phyloP scores from a whole-genome alignment of 2,888 invertebrate genomes.

The Philereme vetulata region DNA sequence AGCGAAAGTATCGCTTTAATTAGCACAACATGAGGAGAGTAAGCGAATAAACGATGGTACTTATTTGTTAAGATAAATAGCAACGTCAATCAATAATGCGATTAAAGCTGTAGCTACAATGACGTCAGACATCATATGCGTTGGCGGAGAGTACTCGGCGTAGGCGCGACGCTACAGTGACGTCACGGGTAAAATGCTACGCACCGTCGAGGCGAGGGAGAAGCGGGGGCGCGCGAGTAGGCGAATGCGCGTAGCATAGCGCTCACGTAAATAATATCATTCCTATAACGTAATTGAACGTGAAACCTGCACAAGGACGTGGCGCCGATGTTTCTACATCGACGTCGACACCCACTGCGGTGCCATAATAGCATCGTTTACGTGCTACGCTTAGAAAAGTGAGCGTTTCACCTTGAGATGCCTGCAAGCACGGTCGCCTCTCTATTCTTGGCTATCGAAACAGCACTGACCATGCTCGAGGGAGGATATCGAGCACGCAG shows the following conservation, averaged over 20 bases:
- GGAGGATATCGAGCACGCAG: slow-evolving; percentile 69
- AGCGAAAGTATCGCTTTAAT: no score
- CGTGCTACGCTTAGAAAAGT: slow-evolving; percentile 77
- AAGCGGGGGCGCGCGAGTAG: slow-evolving; percentile 40
- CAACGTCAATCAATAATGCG: slow-evolving; percentile 56
- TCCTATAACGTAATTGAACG: slow-evolving; percentile 73
- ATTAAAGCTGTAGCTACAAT: slow-evolving; percentile 54
- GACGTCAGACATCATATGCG: slow-evolving; percentile 76
- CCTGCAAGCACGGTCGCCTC: slow-evolving; percentile 66
- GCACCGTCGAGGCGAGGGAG: slow-evolving; percentile 34
- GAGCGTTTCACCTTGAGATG: slow-evolving; percentile 79
- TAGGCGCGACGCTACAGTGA: slow-evolving; percentile 72
- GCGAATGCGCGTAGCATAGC: slow-evolving; percentile 53
- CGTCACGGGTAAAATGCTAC: slow-evolving; percentile 74
- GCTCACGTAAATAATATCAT: slow-evolving; percentile 65
- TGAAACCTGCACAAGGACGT: slow-evolving; percentile 79
- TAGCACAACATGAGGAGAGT: neutral
- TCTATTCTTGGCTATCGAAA: slow-evolving; percentile 75
- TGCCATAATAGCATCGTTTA: slow-evolving; percentile 77
- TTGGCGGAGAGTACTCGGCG: slow-evolving; percentile 57
- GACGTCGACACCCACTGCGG: slow-evolving; percentile 58
- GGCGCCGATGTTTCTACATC: slow-evolving; percentile 66
- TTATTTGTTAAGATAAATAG: slow-evolving; percentile 42
- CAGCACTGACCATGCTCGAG: slow-evolving; percentile 65
- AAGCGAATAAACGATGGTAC: slow-evolving; percentile 9